Evolutionary conservation across 1,140 invertebrate species (phyloP), one percentile per base, ranked within the genome.

Genomic region (Carcinoscorpius rotundicauda): DNA sequence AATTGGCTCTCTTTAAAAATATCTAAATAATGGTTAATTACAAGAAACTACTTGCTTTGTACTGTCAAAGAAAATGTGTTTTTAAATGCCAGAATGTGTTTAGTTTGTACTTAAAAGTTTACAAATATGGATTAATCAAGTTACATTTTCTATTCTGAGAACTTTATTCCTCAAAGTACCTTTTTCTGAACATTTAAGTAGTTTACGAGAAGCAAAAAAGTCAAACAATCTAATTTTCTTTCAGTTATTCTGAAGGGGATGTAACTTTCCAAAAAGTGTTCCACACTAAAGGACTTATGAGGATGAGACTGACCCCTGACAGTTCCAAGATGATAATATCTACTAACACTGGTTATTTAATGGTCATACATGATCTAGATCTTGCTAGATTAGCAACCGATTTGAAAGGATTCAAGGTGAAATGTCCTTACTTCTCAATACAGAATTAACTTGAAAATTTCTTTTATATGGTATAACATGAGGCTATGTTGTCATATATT

Each of bases 281-380:
- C 74, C 80, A 85, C 67, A 87, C 86, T 11, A 86, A 86, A 69
- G 89, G 88, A 3, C 74, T 96, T 60, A 95, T 97, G 92, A 79
- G 93, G 57, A 93, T 89, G 66, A 82, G 89, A 65, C 79, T 97
- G 66, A 87, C 85, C 51, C 89, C 91, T 1, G 88, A 93, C 74
- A 85, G 86, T 3, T 83, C 81, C 51, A 93, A 95, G 79, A 85
- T 97, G 81, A 82, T 96, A 4, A 87, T 96, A 75, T 90, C 89
- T 70, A 94, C 91, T 3, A 89, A 90, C 51, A 86, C 86, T 10
- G 93, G 93, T 5, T 89, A 93, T 73, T 80, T 96, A 49, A 88
- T 97, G 69, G 83, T 95, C 57, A 86, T 97, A 64, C 92, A 96
- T 75, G 84, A 95, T 76, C 80, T 97, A 6, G 86, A 92, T 76